phyloP scores from a whole-genome alignment of 1,140 invertebrate genomes.

The Asbolus verrucosus region DNA sequence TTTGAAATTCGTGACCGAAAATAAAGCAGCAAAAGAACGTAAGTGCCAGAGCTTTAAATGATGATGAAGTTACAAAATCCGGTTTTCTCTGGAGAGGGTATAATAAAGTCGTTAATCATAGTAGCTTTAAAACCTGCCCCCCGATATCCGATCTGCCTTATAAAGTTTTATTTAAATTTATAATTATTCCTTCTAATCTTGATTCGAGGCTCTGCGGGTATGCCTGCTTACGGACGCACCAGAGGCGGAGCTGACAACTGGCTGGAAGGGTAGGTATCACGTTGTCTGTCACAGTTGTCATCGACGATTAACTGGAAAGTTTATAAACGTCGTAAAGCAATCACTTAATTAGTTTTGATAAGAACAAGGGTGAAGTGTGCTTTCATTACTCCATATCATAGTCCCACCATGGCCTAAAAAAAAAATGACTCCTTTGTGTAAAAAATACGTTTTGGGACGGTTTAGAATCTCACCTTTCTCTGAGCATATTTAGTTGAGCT shows the following conservation, averaged over 20 bases:
- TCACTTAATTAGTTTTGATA: too few relatives aligned
- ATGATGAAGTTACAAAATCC: conserved; percentile 61
- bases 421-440: too few relatives aligned
- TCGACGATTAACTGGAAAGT: conserved; percentile 23
- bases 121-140: conserved; percentile 55
- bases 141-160: conserved; percentile 58
- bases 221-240: background rate
- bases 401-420: too few relatives aligned
- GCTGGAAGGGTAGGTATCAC: conserved; percentile 7
- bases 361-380: too few relatives aligned
- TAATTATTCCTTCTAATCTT: conserved; percentile 54
- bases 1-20: conserved; percentile 44
- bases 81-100: conserved; percentile 57
- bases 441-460: too few relatives aligned
- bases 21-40: conserved; percentile 28
- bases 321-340: conserved; percentile 12
- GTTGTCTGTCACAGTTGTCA: conserved; percentile 22
- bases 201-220: conserved; percentile 28
- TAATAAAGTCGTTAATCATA: conserved; percentile 62
- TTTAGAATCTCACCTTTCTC: background rate
- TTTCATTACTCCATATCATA: too few relatives aligned
- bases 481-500: background rate
- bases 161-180: conserved; percentile 56
- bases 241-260: conserved; percentile 1
- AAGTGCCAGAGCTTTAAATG: conserved; percentile 52